phyloP scores from a whole-genome alignment of 2,888 invertebrate species.

The Melanostoma mellinum region DNA sequence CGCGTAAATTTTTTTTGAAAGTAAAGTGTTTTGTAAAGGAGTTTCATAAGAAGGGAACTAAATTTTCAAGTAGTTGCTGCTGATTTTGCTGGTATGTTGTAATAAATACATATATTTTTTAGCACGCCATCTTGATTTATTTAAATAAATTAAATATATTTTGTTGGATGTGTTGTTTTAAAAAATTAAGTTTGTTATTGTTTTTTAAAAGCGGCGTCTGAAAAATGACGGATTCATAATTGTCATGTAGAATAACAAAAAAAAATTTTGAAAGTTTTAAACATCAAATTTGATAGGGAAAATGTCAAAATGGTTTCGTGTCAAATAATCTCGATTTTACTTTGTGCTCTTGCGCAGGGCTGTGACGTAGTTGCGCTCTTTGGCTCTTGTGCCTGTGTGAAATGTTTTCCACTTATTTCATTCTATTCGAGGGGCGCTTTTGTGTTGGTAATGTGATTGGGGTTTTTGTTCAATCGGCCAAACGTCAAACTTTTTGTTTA shows the following conservation, averaged over 20 bases:
- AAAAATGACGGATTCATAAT: slow-evolving; percentile 61
- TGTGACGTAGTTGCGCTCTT: slow-evolving; percentile 31
- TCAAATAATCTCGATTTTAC: slow-evolving; percentile 66
- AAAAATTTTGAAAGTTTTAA: slow-evolving; percentile 67
- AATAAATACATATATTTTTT: neutral
- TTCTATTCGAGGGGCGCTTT: neutral
- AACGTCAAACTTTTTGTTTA: slow-evolving; percentile 43
- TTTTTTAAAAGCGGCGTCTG: slow-evolving; percentile 57
- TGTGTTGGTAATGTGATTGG: slow-evolving; percentile 23
- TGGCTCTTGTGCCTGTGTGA: slow-evolving; percentile 11
- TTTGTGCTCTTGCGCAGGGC: slow-evolving; percentile 62
- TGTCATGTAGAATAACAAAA: slow-evolving; percentile 68
- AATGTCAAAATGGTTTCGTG: slow-evolving; percentile 74
- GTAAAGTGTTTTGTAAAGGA: slow-evolving; percentile 27
- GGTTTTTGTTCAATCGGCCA: slow-evolving; percentile 34
- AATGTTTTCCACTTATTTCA: slow-evolving; percentile 11
- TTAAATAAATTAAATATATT: slow-evolving; percentile 4
- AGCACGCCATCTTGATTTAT: slow-evolving; percentile 28
- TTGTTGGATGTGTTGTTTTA: neutral
- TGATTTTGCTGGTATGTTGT: neutral
- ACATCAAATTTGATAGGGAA: slow-evolving; percentile 70
- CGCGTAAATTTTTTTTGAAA: slow-evolving; percentile 27
- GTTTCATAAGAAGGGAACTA: neutral
- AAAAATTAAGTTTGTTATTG: slow-evolving; percentile 51
- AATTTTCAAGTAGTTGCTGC: neutral